These are phyloP conservation scores for Lepidurus arcticus DNA, from an alignment of 1,140 invertebrate genomes.

Conservation along the genomic window DNA sequence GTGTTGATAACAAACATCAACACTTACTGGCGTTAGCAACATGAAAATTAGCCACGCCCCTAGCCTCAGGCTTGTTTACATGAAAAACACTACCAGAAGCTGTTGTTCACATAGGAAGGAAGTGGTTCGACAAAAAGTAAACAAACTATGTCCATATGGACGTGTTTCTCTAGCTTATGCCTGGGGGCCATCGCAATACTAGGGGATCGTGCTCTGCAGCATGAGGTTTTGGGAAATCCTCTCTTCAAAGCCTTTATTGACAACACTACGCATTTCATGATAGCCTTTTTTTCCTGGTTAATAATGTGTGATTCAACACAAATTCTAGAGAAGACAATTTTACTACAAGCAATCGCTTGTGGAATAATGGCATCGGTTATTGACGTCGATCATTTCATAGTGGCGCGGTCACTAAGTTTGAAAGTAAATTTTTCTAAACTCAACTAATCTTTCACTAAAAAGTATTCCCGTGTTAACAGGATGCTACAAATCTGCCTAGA, in stretches of 20 bases:
- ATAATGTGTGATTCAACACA: background rate
- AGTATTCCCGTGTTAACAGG: background rate
- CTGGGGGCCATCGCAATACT: background rate
- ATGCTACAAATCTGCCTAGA: background rate
- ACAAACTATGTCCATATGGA: constrained; percentile 14
- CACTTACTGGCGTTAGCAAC: too few relatives aligned
- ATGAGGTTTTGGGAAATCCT: background rate
- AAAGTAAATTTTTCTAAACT: background rate
- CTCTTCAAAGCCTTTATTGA: background rate
- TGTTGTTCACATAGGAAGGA: too few relatives aligned
- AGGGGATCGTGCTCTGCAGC: background rate
- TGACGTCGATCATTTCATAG: background rate
- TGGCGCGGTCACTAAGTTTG: background rate
- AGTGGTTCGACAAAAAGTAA: background rate
- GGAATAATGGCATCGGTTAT: background rate
- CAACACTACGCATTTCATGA: background rate
- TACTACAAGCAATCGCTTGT: background rate
- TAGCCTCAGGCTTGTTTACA: background rate
- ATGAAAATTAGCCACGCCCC: too few relatives aligned
- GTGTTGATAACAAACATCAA: too few relatives aligned
- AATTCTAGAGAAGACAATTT: background rate
- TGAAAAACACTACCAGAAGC: background rate
- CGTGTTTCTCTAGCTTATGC: background rate
- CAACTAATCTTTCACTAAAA: background rate
- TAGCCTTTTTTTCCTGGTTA: background rate